Base-by-base conservation (phyloP, 2,113 vertebrate genomes). In the Synchiropus splendidus region DNA sequence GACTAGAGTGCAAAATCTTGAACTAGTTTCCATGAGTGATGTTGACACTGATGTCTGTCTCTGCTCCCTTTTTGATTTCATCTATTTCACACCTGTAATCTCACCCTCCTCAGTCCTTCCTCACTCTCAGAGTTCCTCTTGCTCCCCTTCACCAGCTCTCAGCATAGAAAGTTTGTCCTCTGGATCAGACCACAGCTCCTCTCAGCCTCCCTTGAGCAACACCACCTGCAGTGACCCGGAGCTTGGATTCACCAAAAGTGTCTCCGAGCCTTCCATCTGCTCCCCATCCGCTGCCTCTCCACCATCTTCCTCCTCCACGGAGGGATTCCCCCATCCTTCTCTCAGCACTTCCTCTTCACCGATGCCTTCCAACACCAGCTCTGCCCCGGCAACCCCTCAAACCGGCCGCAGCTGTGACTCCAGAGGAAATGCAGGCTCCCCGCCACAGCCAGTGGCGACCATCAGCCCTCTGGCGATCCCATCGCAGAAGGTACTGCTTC, bases 81-180 rank as follows among this genome's bases (percentile, higher is more conserved):
- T n/a, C n/a, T n/a, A n/a, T n/a, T n/a, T n/a, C n/a, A n/a, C n/a
- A n/a, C n/a, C n/a, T n/a, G n/a, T n/a, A n/a, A n/a, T n/a, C n/a
- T n/a, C 16, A 58, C 11, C 34, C 18, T 33, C 51, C 53, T 69
- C 62, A 85, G 82, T 54, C 54, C 63, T 66, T 36, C 43, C 73
- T 63, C 77, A 79, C 67, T 94, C 90, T 0, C 89, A 92, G 79
- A 86, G 91, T 0, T 90, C 91, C 41, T 90, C 91, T 27, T 84
- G 90, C 52, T 84, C 87, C n/a, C 91, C 92, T 0, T 96, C 93
- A 16, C 89, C 92, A 59, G 92, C 92, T 48, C 88, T 89, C 49
- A 98, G 94, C 5, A 85, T 86, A 1, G 95, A 98, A 67, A 96
- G 91, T 67, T 85, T 98, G 68, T 84, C 89, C 0, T 86, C 84